Percentiles rank a stretch among this genome's conserved stretches.
These are phyloP conservation scores for Colletes latitarsis DNA, from an alignment of 1,140 invertebrate species.

Conservation along the genomic window DNA sequence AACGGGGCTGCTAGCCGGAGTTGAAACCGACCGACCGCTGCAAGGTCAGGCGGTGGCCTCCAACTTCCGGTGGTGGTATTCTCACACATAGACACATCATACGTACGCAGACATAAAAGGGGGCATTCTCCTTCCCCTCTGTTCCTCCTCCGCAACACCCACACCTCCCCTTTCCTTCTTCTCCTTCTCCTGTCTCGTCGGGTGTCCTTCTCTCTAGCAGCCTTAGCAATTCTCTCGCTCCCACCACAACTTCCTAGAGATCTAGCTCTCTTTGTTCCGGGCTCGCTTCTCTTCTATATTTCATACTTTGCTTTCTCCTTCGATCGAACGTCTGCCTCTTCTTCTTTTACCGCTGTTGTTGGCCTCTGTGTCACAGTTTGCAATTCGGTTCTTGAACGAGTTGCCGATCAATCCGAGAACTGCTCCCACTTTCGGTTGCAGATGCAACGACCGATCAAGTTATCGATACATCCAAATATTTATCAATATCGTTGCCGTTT, in stretches of 20 bases:
- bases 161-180: neutral
- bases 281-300: neutral
- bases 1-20: constrained; percentile 65
- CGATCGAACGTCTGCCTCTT: neutral
- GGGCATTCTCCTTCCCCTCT: constrained; percentile 39
- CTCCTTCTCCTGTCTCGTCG: constrained; percentile 4
- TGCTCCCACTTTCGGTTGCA: no score
- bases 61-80: constrained; percentile 79
- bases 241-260: neutral
- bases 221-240: neutral
- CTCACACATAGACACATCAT: constrained; percentile 54
- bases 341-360: neutral
- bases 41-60: constrained; percentile 81
- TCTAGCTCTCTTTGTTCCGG: neutral
- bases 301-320: constrained; percentile 6
- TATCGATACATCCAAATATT: no score
- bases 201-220: constrained; percentile 2
- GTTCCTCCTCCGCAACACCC: constrained; percentile 14
- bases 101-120: constrained; percentile 59
- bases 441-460: no score
- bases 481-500: no score
- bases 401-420: no score
- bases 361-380: no score
- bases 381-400: neutral
- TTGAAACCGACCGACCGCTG: constrained; percentile 68